These are phyloP conservation scores for Platyscapa corneri DNA, from an alignment of 1,140 invertebrate genomes.

Conservation along the genomic window DNA sequence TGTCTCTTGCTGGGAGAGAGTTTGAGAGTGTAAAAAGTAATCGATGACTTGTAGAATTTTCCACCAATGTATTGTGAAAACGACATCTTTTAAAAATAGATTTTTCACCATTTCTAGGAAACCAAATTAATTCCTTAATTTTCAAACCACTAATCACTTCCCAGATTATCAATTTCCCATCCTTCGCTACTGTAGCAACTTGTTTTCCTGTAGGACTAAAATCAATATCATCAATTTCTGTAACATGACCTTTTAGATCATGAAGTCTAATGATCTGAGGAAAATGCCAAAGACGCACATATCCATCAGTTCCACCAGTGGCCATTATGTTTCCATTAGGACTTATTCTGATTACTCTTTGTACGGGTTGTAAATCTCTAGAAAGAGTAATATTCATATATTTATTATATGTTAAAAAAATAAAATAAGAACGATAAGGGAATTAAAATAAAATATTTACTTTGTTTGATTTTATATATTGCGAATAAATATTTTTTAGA, in stretches of 20 bases:
- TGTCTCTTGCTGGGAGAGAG: constrained; percentile 84
- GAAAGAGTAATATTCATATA: constrained; percentile 46
- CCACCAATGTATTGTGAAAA: constrained; percentile 73
- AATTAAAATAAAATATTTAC: too few relatives aligned
- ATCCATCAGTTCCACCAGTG: constrained; percentile 93
- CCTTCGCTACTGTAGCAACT: constrained; percentile 90
- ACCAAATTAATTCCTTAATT: constrained; percentile 83
- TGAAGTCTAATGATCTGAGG: constrained; percentile 82
- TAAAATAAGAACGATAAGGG: neutral
- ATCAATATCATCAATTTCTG: constrained; percentile 94
- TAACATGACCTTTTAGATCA: constrained; percentile 82
- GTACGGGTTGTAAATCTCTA: constrained; percentile 82
- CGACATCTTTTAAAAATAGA: constrained; percentile 90
- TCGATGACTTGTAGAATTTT: constrained; percentile 48
- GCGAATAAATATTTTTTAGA: too few relatives aligned
- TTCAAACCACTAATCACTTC: constrained; percentile 79
- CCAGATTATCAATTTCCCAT: constrained; percentile 89
- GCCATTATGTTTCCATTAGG: constrained; percentile 85
- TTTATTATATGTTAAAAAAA: neutral
- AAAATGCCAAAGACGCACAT: constrained; percentile 91
- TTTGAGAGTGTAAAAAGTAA: constrained; percentile 90
- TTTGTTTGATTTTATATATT: too few relatives aligned
- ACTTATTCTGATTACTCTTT: constrained; percentile 90
- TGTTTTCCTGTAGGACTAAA: constrained; percentile 85
- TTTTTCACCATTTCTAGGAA: constrained; percentile 81